Percentiles rank a stretch among this genome's conserved stretches.
phyloP scores from a whole-genome alignment of 2,888 invertebrate genomes.

The Neocrepidodera transversa region DNA sequence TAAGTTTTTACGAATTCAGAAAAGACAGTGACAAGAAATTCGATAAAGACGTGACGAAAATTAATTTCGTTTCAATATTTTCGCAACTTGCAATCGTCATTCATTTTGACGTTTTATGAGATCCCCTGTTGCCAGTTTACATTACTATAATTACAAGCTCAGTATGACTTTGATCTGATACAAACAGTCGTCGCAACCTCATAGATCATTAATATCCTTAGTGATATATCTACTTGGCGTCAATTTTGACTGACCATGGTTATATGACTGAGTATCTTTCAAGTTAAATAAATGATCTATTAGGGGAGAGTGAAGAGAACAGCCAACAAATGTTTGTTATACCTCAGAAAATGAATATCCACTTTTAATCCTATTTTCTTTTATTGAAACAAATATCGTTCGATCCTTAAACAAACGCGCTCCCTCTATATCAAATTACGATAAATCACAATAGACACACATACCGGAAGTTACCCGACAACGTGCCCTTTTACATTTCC shows the following conservation, averaged over 20 bases:
- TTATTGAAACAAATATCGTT: slow-evolving; percentile 23
- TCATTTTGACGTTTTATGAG: slow-evolving; percentile 17
- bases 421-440: slow-evolving; percentile 39
- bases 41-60: no score
- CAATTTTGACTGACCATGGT: neutral
- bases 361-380: slow-evolving; percentile 19
- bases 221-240: neutral
- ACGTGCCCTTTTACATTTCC: slow-evolving; percentile 40
- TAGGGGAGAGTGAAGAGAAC: neutral
- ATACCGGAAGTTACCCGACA: slow-evolving; percentile 39
- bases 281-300: no score
- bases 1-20: no score
- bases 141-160: slow-evolving; percentile 7
- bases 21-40: no score
- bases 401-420: slow-evolving; percentile 25
- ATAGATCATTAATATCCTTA: neutral
- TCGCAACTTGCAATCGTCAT: slow-evolving; percentile 1
- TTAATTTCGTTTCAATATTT: no score
- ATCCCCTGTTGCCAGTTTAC: slow-evolving; percentile 2
- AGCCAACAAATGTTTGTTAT: no score
- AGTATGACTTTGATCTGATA: slow-evolving; percentile 19
- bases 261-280: neutral
- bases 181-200: neutral
- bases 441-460: slow-evolving; percentile 40
- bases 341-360: slow-evolving; percentile 7